phyloP scores from a whole-genome alignment of 1,140 invertebrate species.

The Alviniconcha marisindica region DNA sequence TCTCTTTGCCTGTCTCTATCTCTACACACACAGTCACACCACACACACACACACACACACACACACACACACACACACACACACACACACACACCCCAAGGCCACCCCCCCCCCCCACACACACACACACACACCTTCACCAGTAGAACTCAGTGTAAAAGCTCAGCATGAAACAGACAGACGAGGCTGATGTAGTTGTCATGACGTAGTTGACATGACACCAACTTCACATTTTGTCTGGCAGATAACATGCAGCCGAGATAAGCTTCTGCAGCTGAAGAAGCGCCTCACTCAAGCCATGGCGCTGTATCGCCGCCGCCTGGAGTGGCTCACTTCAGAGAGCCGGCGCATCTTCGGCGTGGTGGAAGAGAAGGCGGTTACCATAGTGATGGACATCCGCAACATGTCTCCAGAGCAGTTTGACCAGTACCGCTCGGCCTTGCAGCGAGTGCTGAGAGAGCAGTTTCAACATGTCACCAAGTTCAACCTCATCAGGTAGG shows the following conservation, averaged over 20 bases:
- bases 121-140: too few relatives aligned
- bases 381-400: constrained; percentile 73
- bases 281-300: constrained; percentile 69
- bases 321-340: constrained; percentile 75
- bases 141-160: background rate
- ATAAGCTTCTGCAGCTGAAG: constrained; percentile 69
- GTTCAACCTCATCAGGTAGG: constrained; percentile 75
- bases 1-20: too few relatives aligned
- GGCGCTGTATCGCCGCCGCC: constrained; percentile 66
- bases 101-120: too few relatives aligned
- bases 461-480: constrained; percentile 72
- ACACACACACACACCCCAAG: too few relatives aligned
- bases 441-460: constrained; percentile 73
- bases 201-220: too few relatives aligned
- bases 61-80: too few relatives aligned
- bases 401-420: constrained; percentile 73
- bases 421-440: constrained; percentile 71
- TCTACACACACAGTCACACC: too few relatives aligned
- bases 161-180: too few relatives aligned
- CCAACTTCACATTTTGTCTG: constrained; percentile 16
- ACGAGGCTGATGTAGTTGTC: too few relatives aligned
- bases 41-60: too few relatives aligned
- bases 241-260: constrained; percentile 68
- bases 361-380: constrained; percentile 71
- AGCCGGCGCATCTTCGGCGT: constrained; percentile 75